Conservation (phyloP, 2,797 vertebrate genomes). For the Serranus cabrilla region DNA sequence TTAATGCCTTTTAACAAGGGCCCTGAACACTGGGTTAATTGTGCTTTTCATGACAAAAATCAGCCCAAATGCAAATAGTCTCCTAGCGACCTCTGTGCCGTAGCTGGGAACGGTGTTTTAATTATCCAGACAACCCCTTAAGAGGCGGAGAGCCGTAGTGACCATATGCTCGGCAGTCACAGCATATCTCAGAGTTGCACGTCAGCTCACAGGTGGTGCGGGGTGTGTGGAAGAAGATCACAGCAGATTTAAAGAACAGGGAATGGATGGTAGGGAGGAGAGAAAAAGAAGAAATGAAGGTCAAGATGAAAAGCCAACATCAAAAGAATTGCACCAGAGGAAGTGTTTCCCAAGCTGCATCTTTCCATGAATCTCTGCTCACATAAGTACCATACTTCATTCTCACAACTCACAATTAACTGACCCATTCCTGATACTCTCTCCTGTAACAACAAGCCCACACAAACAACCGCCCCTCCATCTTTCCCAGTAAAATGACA, state of each 20-base stretch:
- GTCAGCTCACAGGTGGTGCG: conserved; percentile 30
- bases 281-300: neutral
- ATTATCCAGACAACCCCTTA: conserved; percentile 64
- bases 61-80: conserved; percentile 52
- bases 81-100: conserved; percentile 31
- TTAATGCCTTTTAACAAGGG: conserved; percentile 58
- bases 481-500: conserved; percentile 5
- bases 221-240: neutral
- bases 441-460: conserved; percentile 24
- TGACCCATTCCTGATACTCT: conserved; percentile 14
- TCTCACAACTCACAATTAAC: conserved; percentile 14
- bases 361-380: conserved; percentile 8
- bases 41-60: conserved; percentile 59
- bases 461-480: conserved; percentile 15
- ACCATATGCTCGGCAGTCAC: conserved; percentile 52
- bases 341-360: conserved; percentile 2
- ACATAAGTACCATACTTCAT: neutral
- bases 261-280: neutral
- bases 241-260: neutral
- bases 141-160: conserved; percentile 1
- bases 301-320: conserved; percentile 7
- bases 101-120: conserved; percentile 56
- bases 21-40: conserved; percentile 59
- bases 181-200: conserved; percentile 20
- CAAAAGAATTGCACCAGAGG: neutral